phyloP scores from a whole-genome alignment of 2,113 vertebrate species.

The Tenebrosternarchus preto region DNA sequence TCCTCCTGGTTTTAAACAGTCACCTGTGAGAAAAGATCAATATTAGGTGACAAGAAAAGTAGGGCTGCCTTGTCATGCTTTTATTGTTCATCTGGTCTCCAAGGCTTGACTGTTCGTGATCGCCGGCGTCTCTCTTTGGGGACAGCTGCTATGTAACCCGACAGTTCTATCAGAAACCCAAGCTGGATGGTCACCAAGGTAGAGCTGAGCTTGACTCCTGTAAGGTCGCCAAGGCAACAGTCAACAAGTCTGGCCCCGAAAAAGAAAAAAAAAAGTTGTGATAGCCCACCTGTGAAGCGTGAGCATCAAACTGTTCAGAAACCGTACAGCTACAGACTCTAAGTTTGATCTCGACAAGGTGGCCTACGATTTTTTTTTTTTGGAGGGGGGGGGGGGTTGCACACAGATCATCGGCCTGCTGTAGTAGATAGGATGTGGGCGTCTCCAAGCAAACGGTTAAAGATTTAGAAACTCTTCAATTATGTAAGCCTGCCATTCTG shows the following conservation, averaged over 20 bases:
- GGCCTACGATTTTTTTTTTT: not conserved
- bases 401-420: too few relatives aligned
- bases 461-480: too few relatives aligned
- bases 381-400: not conserved
- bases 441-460: too few relatives aligned
- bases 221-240: conserved; percentile 41
- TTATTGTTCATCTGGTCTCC: conserved; percentile 7
- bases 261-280: conserved; percentile 46
- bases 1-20: too few relatives aligned
- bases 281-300: conserved; percentile 45
- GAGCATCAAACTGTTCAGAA: conserved; percentile 24
- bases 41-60: too few relatives aligned
- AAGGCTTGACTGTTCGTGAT: conserved; percentile 21
- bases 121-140: conserved; percentile 19
- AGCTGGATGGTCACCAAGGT: conserved; percentile 41
- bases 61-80: not conserved
- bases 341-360: conserved; percentile 40
- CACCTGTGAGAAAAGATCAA: not conserved
- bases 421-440: too few relatives aligned
- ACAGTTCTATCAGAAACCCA: conserved; percentile 47
- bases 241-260: conserved; percentile 49
- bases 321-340: conserved; percentile 33
- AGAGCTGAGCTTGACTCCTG: conserved; percentile 26
- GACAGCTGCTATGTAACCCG: conserved; percentile 42
- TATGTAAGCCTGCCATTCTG: too few relatives aligned